Percentiles rank a stretch among this genome's conserved stretches.
phyloP scores from a whole-genome alignment of 2,888 invertebrate species.

The Acanthosepion lycidas region DNA sequence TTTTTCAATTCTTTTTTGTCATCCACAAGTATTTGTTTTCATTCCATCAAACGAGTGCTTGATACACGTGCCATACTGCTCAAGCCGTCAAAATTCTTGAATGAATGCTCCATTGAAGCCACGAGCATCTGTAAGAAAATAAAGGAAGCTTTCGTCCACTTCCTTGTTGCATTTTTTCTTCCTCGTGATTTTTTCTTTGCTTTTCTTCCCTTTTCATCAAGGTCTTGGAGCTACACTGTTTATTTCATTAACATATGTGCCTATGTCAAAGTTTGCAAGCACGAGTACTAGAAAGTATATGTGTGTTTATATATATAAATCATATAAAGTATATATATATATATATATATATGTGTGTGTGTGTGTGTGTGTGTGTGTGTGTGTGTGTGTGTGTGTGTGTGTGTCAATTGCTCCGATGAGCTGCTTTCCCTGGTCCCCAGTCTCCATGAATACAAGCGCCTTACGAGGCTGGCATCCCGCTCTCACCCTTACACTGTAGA shows the following conservation, averaged over 20 bases:
- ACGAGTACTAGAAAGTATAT: background rate
- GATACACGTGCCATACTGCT: background rate
- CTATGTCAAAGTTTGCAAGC: background rate
- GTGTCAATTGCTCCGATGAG: too few species aligned
- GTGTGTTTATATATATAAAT: background rate
- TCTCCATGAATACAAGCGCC: too few species aligned
- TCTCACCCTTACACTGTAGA: too few species aligned
- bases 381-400: too few species aligned
- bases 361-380: too few species aligned
- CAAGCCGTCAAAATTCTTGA: background rate
- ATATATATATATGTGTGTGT: background rate
- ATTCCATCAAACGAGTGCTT: background rate
- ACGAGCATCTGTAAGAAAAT: background rate
- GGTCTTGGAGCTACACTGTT: background rate
- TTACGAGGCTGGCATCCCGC: too few species aligned
- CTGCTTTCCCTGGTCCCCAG: too few species aligned
- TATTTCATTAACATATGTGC: background rate
- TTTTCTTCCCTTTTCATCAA: background rate
- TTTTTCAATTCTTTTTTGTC: too few species aligned
- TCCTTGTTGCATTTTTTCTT: background rate
- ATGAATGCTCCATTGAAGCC: background rate
- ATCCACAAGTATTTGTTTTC: background rate
- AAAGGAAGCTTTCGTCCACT: background rate
- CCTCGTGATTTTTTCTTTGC: too few species aligned
- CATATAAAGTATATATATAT: background rate